These are phyloP conservation scores for Myiozetetes cayanensis DNA, from an alignment of 2,113 vertebrate genomes.

Conservation along the genomic window DNA sequence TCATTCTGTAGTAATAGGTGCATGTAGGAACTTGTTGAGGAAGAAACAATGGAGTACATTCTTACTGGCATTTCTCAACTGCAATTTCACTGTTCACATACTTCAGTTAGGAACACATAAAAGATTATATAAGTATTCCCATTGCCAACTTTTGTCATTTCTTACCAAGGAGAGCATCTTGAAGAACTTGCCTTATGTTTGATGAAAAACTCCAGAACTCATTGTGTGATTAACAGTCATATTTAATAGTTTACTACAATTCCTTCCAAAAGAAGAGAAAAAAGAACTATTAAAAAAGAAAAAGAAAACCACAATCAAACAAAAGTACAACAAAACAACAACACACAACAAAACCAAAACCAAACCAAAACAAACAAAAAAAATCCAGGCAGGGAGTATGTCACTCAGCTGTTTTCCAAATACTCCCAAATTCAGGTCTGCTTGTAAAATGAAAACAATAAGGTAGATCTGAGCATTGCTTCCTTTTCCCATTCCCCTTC, in stretches of 20 bases:
- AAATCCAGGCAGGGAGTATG: not conserved
- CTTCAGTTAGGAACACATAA: not conserved
- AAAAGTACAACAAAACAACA: no score
- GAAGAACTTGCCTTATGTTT: not conserved
- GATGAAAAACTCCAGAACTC: not conserved
- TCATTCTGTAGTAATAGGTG: not conserved
- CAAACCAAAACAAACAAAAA: not conserved
- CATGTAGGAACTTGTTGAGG: not conserved
- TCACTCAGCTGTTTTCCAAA: not conserved
- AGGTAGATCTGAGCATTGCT: not conserved
- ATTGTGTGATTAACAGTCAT: not conserved
- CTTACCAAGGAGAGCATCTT: not conserved
- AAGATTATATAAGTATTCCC: not conserved
- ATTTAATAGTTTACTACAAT: not conserved
- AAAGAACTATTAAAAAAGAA: not conserved
- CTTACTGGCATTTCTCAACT: not conserved
- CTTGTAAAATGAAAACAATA: not conserved
- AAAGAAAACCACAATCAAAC: not conserved
- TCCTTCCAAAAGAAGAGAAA: not conserved
- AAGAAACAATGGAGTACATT: not conserved
- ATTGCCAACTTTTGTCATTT: not conserved
- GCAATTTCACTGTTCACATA: not conserved
- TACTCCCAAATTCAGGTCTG: not conserved
- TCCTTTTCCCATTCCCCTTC: not conserved
- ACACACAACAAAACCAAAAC: not conserved